phyloP scores from a whole-genome alignment of 2,797 vertebrate species.

The Gallinago stenura region DNA sequence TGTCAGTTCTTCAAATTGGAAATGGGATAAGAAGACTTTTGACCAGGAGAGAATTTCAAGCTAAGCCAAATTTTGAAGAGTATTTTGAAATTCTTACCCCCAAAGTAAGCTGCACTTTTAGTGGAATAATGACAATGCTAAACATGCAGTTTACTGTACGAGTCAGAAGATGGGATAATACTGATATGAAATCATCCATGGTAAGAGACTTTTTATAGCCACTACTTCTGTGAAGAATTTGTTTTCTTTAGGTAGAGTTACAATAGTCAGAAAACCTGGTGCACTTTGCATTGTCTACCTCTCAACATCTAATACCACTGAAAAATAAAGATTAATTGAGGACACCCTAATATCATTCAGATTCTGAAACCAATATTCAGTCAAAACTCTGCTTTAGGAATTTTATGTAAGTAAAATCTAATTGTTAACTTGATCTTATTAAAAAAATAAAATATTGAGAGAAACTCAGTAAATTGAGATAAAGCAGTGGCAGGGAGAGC shows the following conservation, averaged over 20 bases:
- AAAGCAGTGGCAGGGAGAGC: not conserved
- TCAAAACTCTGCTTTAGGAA: not conserved
- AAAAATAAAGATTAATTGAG: not conserved
- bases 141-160: conserved; percentile 95
- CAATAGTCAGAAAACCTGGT: not conserved
- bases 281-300: not conserved
- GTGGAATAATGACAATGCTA: conserved; percentile 94
- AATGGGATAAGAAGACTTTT: conserved; percentile 91
- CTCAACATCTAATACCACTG: not conserved
- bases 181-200: conserved; percentile 86
- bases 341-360: not conserved
- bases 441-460: not conserved
- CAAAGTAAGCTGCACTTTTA: conserved; percentile 92
- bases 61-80: conserved; percentile 88
- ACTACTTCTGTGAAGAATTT: not conserved
- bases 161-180: conserved; percentile 86
- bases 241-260: not conserved
- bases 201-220: conserved; percentile 79
- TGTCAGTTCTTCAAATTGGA: conserved; percentile 93
- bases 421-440: not conserved
- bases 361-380: not conserved
- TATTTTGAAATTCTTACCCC: conserved; percentile 92
- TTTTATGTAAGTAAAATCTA: not conserved
- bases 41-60: conserved; percentile 87
- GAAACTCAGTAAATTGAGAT: not conserved